Conservation (phyloP, 2,113 vertebrate species). For the Promerops cafer region DNA sequence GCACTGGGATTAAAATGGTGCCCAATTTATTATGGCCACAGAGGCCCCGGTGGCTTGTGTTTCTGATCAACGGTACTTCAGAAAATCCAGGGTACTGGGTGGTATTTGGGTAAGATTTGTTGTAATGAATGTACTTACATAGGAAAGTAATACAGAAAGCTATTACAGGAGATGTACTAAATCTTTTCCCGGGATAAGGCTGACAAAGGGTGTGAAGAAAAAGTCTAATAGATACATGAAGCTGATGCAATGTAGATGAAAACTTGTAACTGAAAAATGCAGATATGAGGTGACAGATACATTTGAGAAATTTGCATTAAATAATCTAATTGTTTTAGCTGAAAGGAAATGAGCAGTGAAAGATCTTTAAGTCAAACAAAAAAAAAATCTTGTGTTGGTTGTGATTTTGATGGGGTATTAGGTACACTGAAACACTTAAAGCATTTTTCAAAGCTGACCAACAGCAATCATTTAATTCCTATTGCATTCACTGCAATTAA, state of each 20-base stretch:
- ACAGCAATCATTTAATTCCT: background rate
- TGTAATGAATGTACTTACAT: background rate
- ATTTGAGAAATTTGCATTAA: background rate
- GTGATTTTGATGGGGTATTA: background rate
- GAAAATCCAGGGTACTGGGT: background rate
- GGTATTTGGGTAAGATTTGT: background rate
- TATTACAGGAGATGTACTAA: background rate
- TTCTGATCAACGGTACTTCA: background rate
- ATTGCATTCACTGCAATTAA: background rate
- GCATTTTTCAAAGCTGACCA: background rate
- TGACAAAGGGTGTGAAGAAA: background rate
- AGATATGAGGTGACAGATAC: background rate
- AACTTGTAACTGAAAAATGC: background rate
- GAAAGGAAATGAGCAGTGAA: background rate
- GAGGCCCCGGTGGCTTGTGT: background rate
- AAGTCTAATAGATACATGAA: background rate
- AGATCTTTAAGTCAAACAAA: background rate
- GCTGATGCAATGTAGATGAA: conserved; percentile 28
- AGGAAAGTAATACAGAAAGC: background rate
- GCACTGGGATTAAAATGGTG: background rate
- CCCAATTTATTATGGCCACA: fast-evolving
- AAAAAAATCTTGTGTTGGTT: background rate
- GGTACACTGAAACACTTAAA: background rate
- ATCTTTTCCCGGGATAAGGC: background rate
- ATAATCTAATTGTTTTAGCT: background rate